phyloP scores from a whole-genome alignment of 2,797 vertebrate genomes.

The Botia kubotai region DNA sequence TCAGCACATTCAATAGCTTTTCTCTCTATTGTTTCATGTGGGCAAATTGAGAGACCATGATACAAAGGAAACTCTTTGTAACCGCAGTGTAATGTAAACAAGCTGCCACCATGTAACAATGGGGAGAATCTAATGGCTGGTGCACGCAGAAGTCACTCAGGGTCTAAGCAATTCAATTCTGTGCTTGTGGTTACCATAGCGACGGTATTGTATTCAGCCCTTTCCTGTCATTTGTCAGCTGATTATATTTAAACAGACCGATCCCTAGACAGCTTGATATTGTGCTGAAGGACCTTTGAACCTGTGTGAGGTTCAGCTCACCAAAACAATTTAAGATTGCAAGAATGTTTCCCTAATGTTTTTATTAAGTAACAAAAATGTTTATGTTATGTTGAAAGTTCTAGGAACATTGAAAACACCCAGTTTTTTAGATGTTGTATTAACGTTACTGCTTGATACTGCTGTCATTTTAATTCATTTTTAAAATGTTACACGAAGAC shows the following conservation, averaged over 20 bases:
- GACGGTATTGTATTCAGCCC: background rate
- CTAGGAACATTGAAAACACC: too few relatives aligned
- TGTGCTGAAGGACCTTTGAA: background rate
- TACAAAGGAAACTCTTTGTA: conserved; percentile 16
- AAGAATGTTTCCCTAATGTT: too few relatives aligned
- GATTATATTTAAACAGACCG: background rate
- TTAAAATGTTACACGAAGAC: background rate
- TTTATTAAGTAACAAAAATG: too few relatives aligned
- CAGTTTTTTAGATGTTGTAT: too few relatives aligned
- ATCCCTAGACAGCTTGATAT: background rate
- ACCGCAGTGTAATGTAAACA: conserved; percentile 25
- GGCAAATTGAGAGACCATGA: background rate
- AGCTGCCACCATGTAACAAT: conserved; percentile 1
- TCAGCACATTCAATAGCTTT: background rate
- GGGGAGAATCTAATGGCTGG: conserved; percentile 14
- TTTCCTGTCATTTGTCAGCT: background rate
- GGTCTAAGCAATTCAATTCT: background rate
- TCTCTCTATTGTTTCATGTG: background rate
- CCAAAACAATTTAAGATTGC: too few relatives aligned
- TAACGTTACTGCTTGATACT: too few relatives aligned
- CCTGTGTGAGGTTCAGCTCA: background rate
- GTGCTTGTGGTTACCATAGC: background rate
- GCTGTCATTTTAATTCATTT: too few relatives aligned
- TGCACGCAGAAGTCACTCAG: background rate
- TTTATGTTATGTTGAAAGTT: too few relatives aligned